A percentile compares a stretch with the other conserved stretches of the same genome.
These are phyloP conservation scores for Aplysina aerophoba DNA, from an alignment of 37 sponge, comb jelly and placozoan genomes.

Conservation along the genomic window DNA sequence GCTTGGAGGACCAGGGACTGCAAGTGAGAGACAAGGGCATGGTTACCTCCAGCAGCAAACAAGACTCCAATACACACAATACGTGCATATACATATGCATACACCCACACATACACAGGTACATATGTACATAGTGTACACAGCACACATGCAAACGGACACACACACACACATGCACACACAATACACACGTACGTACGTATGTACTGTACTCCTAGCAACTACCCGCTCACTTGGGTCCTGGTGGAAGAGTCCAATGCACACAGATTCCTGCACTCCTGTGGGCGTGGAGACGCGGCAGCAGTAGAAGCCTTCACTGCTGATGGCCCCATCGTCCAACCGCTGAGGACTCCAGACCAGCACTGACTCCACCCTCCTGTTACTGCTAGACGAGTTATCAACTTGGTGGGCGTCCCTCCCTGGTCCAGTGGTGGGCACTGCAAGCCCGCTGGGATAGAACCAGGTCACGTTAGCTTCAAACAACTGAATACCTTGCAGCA, in stretches of 20 bases:
- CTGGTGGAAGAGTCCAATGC: neutral
- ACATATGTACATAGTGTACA: no score
- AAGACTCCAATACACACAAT: no score
- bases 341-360: neutral
- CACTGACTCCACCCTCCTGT: neutral
- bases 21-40: neutral
- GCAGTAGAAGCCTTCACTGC: conserved; percentile 14
- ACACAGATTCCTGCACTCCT: neutral
- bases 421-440: neutral
- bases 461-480: neutral
- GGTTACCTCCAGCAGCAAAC: no score
- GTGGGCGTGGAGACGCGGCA: neutral
- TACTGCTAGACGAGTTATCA: neutral
- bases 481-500: neutral
- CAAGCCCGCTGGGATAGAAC: conserved; percentile 17
- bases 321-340: neutral
- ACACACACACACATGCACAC: no score
- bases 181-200: no score
- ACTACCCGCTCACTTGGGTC: neutral
- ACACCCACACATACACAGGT: no score
- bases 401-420: neutral
- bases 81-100: no score
- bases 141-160: no score
- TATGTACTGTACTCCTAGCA: neutral
- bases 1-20: conserved; percentile 13